Base-by-base conservation (phyloP, 2,113 vertebrate genomes). In the Lepus europaeus region DNA sequence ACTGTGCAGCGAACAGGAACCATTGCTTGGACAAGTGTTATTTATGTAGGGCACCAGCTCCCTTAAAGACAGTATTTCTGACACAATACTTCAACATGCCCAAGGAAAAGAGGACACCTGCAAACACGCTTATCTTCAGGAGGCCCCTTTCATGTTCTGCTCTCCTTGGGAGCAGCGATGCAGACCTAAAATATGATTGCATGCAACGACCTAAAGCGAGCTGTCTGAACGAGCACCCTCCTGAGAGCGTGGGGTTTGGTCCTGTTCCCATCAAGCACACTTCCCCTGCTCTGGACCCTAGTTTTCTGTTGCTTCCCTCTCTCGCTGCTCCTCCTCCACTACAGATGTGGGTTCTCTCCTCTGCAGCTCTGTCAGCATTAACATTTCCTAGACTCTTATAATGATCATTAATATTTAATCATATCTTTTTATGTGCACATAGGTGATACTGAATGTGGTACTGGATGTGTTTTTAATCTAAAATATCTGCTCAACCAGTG, bases 191-290 rank as follows among this genome's bases (percentile, higher is more conserved):
- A 51, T 59, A 53, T 39, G 82, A 95, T 86, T 56, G 59, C 11
- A 33, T 19, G 22, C 56, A 88, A 66, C 92, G 86, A 79, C 79
- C 70, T 70, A 81, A 33, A 93, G 73, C 63, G 79, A 90, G 95
- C 6, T 82, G 59, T 88, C 82, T 59, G 51, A 88, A 88, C 90
- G 51, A 53, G 59, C 17, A 79, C 77, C 69, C 59, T 0, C 13
- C 36, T 16, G 45, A 95, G 88, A 90, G 70, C 8, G 16, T 20
- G 59, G 77, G 27, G n/a, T 78, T 73, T 61, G 73, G 59, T 83
- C 36, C 25, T 2, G 36, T 2, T 61, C 49, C 89, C 39, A 51
- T 8, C 51, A 66, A 36, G n/a, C 7, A 51, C 1, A 51, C 39
- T 33, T 92, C 79, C 74, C 56, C 64, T 79, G 29, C 20, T 17